phyloP scores from a whole-genome alignment of 2,888 invertebrate genomes.

The Eilema griseolum region DNA sequence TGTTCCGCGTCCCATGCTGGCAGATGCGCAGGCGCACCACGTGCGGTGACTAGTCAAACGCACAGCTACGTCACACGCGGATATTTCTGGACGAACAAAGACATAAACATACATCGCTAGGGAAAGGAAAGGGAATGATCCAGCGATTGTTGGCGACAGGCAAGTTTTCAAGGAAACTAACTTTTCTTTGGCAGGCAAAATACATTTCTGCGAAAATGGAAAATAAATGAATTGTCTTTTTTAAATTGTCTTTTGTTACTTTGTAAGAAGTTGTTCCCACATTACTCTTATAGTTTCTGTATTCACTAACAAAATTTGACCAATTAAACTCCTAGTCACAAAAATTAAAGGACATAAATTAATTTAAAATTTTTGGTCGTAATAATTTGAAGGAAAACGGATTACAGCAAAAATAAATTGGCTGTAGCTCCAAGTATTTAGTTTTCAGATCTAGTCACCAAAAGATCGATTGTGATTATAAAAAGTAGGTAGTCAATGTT shows the following conservation, averaged over 20 bases:
- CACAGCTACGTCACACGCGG: slow-evolving; percentile 12
- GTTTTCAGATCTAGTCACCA: too few relatives aligned
- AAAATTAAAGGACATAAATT: too few relatives aligned
- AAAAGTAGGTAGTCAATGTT: too few relatives aligned
- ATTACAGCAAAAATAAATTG: too few relatives aligned
- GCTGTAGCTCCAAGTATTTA: too few relatives aligned
- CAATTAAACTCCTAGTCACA: too few relatives aligned
- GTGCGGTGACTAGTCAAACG: slow-evolving; percentile 39
- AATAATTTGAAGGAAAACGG: too few relatives aligned
- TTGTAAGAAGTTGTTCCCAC: not conserved
- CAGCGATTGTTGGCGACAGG: slow-evolving; percentile 2
- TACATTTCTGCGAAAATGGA: not conserved
- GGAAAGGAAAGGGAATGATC: slow-evolving; percentile 16
- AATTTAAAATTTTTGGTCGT: too few relatives aligned
- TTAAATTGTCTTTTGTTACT: not conserved
- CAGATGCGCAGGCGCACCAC: slow-evolving; percentile 33
- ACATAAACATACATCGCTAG: slow-evolving; percentile 10
- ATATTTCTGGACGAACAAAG: slow-evolving; percentile 26
- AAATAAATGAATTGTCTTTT: not conserved
- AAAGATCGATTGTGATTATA: too few relatives aligned
- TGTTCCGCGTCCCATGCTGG: slow-evolving; percentile 11
- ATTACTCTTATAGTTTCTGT: too few relatives aligned
- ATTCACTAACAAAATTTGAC: too few relatives aligned
- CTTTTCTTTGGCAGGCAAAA: slow-evolving; percentile 11
- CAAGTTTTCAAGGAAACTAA: not conserved